Base-by-base conservation (phyloP, 2,113 vertebrate species). In the Phaethornis superciliosus region DNA sequence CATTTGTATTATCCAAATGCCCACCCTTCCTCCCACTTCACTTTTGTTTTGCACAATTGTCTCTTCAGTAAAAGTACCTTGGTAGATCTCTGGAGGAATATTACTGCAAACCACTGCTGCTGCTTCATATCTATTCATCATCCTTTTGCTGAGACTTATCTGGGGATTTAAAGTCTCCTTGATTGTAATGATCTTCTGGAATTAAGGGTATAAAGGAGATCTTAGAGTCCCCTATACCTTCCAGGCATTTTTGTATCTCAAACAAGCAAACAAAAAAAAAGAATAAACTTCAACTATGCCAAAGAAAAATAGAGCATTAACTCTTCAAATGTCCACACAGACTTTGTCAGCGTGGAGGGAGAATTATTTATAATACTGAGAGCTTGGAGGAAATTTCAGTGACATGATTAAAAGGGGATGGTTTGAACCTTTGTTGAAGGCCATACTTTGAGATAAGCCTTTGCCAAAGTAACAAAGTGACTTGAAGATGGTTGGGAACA, bases 151-250 rank as follows among this genome's bases (percentile, higher is more conserved):
- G 87, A 78, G 78, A 82, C 89, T 94, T 94, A 96, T 91, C 91
- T 83, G 64, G 90, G 84, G 89, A 89, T 93, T 96, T 96, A 64
- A 83, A 94, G 69, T 89, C 81, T 94, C 74, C 93, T 95, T 93
- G 93, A 85, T 94, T 95, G 88, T 67, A 95, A 82, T 87, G 89
- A 95, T 94, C 93, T 91, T 94, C 94, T 90, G 78, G 93, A 97
- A 96, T 93, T 94, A 95, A 95, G 64, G 52, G 24, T 90, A 95
- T 96, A 79, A 89, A 94, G 76, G 51, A 93, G 87, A 87, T 93
- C 74, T 71, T 95, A n/a, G 49, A 93, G 81, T 81, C 92, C 77
- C n/a, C 14, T 80, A 63, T 83, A 90, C 88, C 84, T 94, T 72
- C 80, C 55, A 86, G 68, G 83, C 78, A 64, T 64, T 94, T 88